Evolutionary conservation across 2,113 vertebrate species (phyloP), one percentile per base, ranked within the genome.

Genomic region (Sapajus apella): DNA sequence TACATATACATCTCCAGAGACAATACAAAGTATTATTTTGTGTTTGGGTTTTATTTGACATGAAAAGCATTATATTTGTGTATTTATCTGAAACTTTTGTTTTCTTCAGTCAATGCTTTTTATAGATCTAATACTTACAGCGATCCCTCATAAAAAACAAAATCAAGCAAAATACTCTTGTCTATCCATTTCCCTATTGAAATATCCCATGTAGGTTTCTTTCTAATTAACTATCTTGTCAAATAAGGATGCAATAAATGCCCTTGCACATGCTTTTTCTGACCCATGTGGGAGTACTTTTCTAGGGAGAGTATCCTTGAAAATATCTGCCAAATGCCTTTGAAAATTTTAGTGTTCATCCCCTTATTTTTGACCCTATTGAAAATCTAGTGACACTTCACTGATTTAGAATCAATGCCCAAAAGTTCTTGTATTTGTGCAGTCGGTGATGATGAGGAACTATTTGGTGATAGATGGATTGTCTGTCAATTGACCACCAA

Each of bases 41-140:
- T 94, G 56, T 82, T 95, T 93, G 50, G 2, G 20, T 75, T 95
- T 90, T 43, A 87, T 91, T 73, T 50, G 81, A 73, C 52, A 43
- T 50, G 35, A 84, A 83, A 95, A 84, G 3, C 47, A 68, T 73
- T 21, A 37, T 87, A 75, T 77, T 64, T 80, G 27, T 58, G 25
- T 45, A 64, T 58, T 43, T 56, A 72, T 50, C 40, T 82, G 14
- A 91, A 58, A 79, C 4, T 7, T 77, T n/a, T 11, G 35, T 50
- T 73, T 70, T 50, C 37, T 96, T 77, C 2, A 56, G 32, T 70
- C 25, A 76, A 35, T 37, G 37, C 27, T 72, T 77, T 93, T 86
- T 56, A 27, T 61, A 77, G 66, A 66, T 43, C 25, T 88, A 76
- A 93, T 80, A 88, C 43, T 80, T 94, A 50, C 45, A 82, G n/a